A percentile compares a stretch with the other conserved stretches of the same genome.
These are phyloP conservation scores for Mustela nigripes DNA, from an alignment of 2,113 vertebrate species.

Conservation along the genomic window DNA sequence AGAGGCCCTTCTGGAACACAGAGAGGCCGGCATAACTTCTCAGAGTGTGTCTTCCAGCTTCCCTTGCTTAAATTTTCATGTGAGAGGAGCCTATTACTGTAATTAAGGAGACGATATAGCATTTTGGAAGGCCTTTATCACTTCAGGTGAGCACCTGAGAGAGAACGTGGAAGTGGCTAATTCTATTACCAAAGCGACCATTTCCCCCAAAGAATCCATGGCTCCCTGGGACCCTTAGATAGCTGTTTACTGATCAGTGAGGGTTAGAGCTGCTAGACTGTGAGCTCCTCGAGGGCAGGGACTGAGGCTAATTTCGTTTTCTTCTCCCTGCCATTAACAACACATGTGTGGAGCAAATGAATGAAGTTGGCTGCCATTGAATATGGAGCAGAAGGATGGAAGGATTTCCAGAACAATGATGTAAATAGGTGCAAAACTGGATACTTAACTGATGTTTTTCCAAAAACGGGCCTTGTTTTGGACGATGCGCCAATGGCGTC, in stretches of 20 bases:
- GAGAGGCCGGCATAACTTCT: not conserved
- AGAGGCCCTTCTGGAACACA: not conserved
- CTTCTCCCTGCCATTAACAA: not conserved
- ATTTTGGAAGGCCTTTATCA: not conserved
- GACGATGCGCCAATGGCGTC: not conserved
- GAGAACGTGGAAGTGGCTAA: constrained; percentile 38
- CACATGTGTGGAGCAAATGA: not conserved
- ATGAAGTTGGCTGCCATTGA: not conserved
- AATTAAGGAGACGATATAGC: not conserved
- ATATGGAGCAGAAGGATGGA: not conserved
- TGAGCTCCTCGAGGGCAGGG: constrained; percentile 39
- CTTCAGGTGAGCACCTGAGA: not conserved
- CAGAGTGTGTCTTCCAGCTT: not conserved
- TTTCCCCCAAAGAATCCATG: not conserved
- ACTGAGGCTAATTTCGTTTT: not conserved
- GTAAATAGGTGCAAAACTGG: not conserved
- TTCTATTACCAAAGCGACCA: not conserved
- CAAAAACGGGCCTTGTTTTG: not conserved
- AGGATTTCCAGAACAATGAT: not conserved
- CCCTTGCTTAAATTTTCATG: not conserved
- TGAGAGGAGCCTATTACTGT: not conserved
- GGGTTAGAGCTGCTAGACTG: not conserved
- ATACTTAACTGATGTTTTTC: not conserved
- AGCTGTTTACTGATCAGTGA: not conserved
- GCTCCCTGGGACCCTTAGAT: not conserved